A percentile compares a stretch with the other conserved stretches of the same genome.
Evolutionary conservation across 2,888 invertebrate species (phyloP).

Genomic region (Dolichopus griseipennis): DNA sequence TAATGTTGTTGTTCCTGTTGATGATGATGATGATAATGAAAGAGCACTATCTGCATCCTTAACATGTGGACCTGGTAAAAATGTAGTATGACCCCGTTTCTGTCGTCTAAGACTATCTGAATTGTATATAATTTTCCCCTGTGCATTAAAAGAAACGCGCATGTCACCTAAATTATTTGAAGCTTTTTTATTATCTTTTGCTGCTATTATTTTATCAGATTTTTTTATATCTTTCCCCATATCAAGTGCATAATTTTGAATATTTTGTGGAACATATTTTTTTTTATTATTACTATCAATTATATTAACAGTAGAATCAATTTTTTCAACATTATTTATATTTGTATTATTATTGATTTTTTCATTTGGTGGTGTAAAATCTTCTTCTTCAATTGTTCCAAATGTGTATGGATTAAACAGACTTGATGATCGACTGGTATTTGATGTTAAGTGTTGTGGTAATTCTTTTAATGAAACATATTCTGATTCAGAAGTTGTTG

Average conservation of each 20-base stretch:
- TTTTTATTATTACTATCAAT: slow-evolving; percentile 13
- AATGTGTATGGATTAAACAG: slow-evolving; percentile 22
- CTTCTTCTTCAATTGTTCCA: slow-evolving; percentile 22
- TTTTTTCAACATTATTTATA: not conserved
- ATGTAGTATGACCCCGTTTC: slow-evolving; percentile 68
- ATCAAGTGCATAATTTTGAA: not conserved
- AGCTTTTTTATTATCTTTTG: slow-evolving; percentile 19
- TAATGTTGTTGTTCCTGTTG: slow-evolving; percentile 16
- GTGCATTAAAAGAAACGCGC: slow-evolving; percentile 72
- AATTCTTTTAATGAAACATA: slow-evolving; percentile 75
- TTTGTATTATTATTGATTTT: slow-evolving; percentile 9
- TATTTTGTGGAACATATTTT: not conserved
- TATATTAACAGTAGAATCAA: not conserved
- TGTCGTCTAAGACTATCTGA: slow-evolving; percentile 74
- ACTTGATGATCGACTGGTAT: slow-evolving; percentile 20
- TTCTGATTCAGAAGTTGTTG: slow-evolving; percentile 56
- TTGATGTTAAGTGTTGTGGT: slow-evolving; percentile 46
- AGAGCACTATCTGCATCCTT: slow-evolving; percentile 52
- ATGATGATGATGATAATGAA: slow-evolving; percentile 15
- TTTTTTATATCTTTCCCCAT: slow-evolving; percentile 18
- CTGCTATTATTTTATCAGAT: slow-evolving; percentile 25
- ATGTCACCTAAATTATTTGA: slow-evolving; percentile 31
- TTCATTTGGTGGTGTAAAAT: slow-evolving; percentile 21
- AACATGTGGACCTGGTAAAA: slow-evolving; percentile 79
- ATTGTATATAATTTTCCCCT: slow-evolving; percentile 79